Conservation (phyloP, 1,140 invertebrate genomes). For the Phocides pigmalion region DNA sequence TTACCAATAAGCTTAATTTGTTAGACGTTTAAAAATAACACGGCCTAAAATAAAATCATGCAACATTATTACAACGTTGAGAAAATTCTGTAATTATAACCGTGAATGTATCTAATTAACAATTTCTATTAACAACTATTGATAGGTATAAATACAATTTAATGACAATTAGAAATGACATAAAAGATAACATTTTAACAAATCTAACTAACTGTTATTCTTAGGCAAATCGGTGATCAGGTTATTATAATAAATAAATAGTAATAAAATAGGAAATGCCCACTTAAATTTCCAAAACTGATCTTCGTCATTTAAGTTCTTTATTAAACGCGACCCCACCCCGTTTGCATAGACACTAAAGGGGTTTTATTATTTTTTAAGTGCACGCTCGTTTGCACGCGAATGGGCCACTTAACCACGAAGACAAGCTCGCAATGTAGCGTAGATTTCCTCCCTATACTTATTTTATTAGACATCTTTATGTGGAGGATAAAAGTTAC, state of each 20-base stretch:
- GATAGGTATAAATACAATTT: too few species aligned
- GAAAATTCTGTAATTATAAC: too few species aligned
- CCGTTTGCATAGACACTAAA: constrained; percentile 51
- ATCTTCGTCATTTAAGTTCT: constrained; percentile 19
- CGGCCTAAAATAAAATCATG: too few species aligned
- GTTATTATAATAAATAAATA: not conserved
- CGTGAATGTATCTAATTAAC: too few species aligned
- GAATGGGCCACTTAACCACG: constrained; percentile 84
- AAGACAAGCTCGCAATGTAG: constrained; percentile 63
- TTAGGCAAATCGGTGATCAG: too few species aligned
- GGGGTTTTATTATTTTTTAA: constrained; percentile 83
- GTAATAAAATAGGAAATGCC: not conserved
- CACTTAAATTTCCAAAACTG: constrained; percentile 18
- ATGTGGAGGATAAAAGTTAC: constrained; percentile 72
- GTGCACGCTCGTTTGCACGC: constrained; percentile 83
- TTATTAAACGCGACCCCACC: constrained; percentile 30
- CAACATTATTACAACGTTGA: too few species aligned
- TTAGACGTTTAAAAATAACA: too few species aligned
- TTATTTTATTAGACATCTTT: constrained; percentile 71
- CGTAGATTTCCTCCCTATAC: constrained; percentile 63
- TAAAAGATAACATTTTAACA: too few species aligned
- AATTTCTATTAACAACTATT: too few species aligned
- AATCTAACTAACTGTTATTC: too few species aligned
- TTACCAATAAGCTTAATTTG: too few species aligned
- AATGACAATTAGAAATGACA: too few species aligned